Evolutionary conservation across 2,888 invertebrate genomes (phyloP).

Genomic region (Noctua janthe): DNA sequence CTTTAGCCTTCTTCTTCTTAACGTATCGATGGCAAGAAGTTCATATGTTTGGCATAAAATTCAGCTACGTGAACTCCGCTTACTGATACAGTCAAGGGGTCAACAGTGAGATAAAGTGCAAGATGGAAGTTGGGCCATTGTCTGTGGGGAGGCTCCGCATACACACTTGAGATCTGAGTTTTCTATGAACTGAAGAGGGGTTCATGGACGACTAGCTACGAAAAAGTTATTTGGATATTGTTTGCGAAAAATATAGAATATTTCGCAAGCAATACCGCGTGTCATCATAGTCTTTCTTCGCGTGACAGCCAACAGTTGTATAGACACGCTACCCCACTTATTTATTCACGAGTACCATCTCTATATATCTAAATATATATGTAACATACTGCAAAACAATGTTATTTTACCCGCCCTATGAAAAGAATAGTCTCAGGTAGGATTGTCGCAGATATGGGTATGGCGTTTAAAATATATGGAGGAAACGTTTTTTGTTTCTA

Average conservation of each 20-base stretch:
- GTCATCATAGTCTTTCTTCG: constrained; percentile 44
- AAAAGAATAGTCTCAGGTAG: constrained; percentile 4
- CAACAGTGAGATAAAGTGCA: not conserved
- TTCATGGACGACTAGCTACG: not conserved
- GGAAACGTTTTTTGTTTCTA: not conserved
- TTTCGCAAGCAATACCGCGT: constrained; percentile 34
- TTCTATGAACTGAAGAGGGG: not conserved
- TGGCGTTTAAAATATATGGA: constrained; percentile 19
- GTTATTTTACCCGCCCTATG: constrained; percentile 48
- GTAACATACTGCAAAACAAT: constrained; percentile 51
- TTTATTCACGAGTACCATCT: constrained; percentile 67
- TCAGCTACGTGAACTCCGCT: not conserved
- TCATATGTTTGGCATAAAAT: not conserved
- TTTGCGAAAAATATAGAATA: not conserved
- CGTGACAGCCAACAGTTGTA: constrained; percentile 66
- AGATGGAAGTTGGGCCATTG: not conserved
- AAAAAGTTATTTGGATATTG: not conserved
- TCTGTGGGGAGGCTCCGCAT: no score
- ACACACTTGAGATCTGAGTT: not conserved
- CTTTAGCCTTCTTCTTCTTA: no score
- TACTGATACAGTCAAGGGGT: not conserved
- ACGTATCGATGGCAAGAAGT: not conserved
- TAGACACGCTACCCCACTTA: constrained; percentile 67
- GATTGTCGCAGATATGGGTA: not conserved
- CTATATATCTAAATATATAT: constrained; percentile 1